Evolutionary conservation across 1,140 invertebrate genomes (phyloP).

Genomic region (Aphis gossypii): DNA sequence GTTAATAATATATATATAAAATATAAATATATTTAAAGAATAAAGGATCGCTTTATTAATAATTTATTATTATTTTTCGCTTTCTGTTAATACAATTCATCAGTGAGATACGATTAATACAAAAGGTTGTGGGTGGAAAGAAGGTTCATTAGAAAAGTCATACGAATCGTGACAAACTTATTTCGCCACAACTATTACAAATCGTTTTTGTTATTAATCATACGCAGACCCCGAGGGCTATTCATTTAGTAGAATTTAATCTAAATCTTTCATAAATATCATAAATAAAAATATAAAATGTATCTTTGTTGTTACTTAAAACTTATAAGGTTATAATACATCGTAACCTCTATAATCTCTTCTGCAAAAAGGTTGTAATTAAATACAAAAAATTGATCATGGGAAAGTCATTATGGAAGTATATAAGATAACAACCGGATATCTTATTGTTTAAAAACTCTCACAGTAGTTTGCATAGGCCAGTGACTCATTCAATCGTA

Average conservation of each 20-base stretch:
- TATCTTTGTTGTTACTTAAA: not conserved
- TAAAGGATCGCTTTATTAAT: not conserved
- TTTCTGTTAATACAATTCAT: slow-evolving; percentile 4
- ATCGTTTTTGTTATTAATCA: slow-evolving; percentile 51
- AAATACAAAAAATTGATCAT: slow-evolving; percentile 42
- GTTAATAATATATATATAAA: not conserved
- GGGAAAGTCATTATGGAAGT: slow-evolving; percentile 47
- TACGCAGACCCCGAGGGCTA: not conserved
- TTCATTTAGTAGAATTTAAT: slow-evolving; percentile 37
- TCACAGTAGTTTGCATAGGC: slow-evolving; percentile 44
- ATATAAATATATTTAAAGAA: not conserved
- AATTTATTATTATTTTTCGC: not conserved
- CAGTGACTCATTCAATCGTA: slow-evolving; percentile 49
- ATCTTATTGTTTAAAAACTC: slow-evolving; percentile 53
- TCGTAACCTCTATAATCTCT: slow-evolving; percentile 31
- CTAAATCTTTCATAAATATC: slow-evolving; percentile 9
- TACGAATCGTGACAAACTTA: slow-evolving; percentile 53
- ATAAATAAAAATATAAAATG: not conserved
- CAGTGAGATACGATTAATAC: not conserved
- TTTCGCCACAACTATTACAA: slow-evolving; percentile 48
- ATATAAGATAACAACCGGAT: slow-evolving; percentile 51
- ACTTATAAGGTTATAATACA: not conserved
- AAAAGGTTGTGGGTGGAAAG: slow-evolving; percentile 19
- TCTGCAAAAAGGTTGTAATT: slow-evolving; percentile 35
- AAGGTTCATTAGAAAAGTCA: slow-evolving; percentile 41